phyloP scores from a whole-genome alignment of 2,888 invertebrate species.

The Geotrupes spiniger region DNA sequence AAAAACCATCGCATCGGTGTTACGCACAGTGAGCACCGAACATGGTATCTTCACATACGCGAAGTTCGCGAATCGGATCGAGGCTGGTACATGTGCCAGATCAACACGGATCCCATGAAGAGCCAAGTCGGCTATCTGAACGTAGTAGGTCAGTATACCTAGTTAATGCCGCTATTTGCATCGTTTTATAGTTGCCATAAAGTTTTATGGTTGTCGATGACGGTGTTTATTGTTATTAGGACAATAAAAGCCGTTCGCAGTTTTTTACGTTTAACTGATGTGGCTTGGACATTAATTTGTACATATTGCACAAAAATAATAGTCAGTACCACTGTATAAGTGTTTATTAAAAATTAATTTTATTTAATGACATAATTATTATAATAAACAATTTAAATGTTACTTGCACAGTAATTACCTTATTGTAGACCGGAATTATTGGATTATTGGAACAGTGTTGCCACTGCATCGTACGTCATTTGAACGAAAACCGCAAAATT shows the following conservation, averaged over 20 bases:
- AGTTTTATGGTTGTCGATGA: neutral
- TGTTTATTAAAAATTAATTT: too few species aligned
- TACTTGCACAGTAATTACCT: too few species aligned
- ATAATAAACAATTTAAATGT: too few species aligned
- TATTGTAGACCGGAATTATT: too few species aligned
- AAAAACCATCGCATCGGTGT: conserved; percentile 83
- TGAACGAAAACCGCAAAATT: conserved; percentile 11
- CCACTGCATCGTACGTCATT: neutral
- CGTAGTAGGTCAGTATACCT: conserved; percentile 60
- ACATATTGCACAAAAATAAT: too few species aligned
- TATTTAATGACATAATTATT: too few species aligned
- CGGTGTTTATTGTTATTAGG: neutral
- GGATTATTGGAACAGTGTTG: too few species aligned
- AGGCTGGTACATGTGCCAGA: conserved; percentile 93
- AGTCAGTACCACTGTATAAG: too few species aligned
- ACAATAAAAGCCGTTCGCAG: too few species aligned
- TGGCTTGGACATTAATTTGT: too few species aligned
- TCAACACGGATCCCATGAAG: conserved; percentile 73
- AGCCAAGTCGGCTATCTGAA: conserved; percentile 65
- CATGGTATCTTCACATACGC: conserved; percentile 83
- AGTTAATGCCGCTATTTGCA: neutral
- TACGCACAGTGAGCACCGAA: conserved; percentile 79
- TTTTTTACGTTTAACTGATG: too few species aligned
- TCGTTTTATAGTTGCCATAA: neutral
- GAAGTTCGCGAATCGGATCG: conserved; percentile 81